Evolutionary conservation across 1,140 invertebrate genomes (phyloP), one percentile per base, ranked within the genome.

Genomic region (Aphaenogaster floridana): DNA sequence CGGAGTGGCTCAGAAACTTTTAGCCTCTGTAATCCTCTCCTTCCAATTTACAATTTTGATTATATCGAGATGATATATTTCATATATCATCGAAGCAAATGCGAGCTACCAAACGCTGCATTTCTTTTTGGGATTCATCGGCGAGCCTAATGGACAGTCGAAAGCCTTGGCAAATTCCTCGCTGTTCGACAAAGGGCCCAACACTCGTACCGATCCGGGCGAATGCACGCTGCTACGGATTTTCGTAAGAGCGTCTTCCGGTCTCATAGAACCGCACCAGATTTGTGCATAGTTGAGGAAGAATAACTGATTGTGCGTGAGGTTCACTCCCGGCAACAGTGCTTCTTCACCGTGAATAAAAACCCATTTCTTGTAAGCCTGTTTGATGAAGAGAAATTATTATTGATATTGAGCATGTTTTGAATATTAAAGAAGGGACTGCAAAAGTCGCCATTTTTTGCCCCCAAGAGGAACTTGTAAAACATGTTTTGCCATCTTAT

Each of bases 211-310:
- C 0, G 98, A 97, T 9, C 99, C 99, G 0, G 99, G 99, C 13
- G 99, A 98, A 94, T 99, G 99, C 9, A 99, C 98, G 6, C 98
- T 98, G 13, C 98, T 99, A 54, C 99, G 97, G 71, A 99, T 97
- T 96, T 99, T 99, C 39, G 98, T 98, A 2, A 99, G 95, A 68
- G 99, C 98, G 92, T 99, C 99, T 95, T 99, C 98, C 5, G 98
- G 98, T 89, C 99, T 96, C 98, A 99, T 99, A 0, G 98, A 98
- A 7, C 99, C 99, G 94, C 99, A 99, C 99, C 99, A 99, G 66
- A 99, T 99, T 90, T 96, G 96, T 13, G 98, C 98, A 94, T 98
- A 99, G 93, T 98, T 99, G 2, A 99, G 96, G 93, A 98, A 99
- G 94, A 98, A 98, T 6, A 98, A 95, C 94, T 98, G 98, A 94